Base-by-base conservation (phyloP, 2,797 vertebrate species). In the Eulemur rubriventer region DNA sequence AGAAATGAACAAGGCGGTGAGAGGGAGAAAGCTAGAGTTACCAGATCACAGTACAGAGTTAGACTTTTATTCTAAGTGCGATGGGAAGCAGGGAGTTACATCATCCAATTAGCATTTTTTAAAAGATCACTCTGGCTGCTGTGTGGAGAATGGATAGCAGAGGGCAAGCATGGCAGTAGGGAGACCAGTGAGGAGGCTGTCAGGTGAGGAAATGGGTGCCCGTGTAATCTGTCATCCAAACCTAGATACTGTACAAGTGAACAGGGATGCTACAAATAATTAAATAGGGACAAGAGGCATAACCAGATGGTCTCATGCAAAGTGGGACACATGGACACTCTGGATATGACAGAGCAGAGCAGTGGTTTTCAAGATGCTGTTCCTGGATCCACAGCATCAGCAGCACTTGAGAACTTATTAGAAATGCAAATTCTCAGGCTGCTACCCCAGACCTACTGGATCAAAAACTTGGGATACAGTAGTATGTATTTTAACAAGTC, bases 191-290 rank as follows among this genome's bases (percentile, higher is more conserved):
- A 70, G 18, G 30, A 76, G 35, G 73, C 14, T 26, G 46, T 63
- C 81, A 86, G 33, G 48, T 85, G 50, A 95, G 73, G 86, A 97
- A 86, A 95, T 38, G 20, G 72, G 81, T 63, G 70, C 46, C 72
- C 18, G 38, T 30, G 41, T 75, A 88, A 76, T 95, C 43, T 92
- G 70, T 87, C 78, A 87, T 61, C 57, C 70, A 80, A 90, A 89
- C 67, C 33, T 4, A 80, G 28, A 91, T 67, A 89, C 67, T 73
- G 38, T 57, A 22, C n/a, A 93, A 78, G 76, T n/a, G 12, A 93
- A 67, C 9, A 35, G 52, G 57, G 73, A 33, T 73, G 69, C 55
- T n/a, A 78, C 67, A 52, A 26, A 86, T 38, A 94, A 30, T 73
- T 67, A 75, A 91, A 48, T n/a, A 82, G 70, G 61, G 59, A 59